phyloP scores from a whole-genome alignment of 1,140 invertebrate species.

The Aphaenogaster rudis region DNA sequence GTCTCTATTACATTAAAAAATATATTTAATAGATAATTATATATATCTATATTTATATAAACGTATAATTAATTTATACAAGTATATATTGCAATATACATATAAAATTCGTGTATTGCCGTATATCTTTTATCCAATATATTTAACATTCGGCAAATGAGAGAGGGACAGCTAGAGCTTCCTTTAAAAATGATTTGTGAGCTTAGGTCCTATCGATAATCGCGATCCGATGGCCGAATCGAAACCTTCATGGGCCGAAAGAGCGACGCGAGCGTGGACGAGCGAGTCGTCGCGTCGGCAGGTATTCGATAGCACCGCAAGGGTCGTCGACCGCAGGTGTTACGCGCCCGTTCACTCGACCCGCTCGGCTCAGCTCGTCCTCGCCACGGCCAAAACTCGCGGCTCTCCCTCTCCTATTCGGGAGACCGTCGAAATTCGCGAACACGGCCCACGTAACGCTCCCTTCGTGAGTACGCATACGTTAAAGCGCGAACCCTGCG shows the following conservation, averaged over 20 bases:
- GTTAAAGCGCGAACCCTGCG: neutral
- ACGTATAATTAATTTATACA: constrained; percentile 5
- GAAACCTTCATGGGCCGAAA: constrained; percentile 65
- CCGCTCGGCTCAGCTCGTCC: constrained; percentile 72
- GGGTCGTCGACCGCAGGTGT: constrained; percentile 86
- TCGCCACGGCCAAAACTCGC: constrained; percentile 71
- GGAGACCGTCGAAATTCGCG: constrained; percentile 65
- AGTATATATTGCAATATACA: neutral
- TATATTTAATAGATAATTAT: too few relatives aligned
- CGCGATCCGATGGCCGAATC: constrained; percentile 40
- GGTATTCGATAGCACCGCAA: constrained; percentile 84
- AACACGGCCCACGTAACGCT: constrained; percentile 44
- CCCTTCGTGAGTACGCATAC: constrained; percentile 29
- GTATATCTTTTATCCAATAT: neutral
- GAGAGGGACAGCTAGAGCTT: neutral
- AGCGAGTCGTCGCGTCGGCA: constrained; percentile 79
- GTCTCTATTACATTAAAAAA: neutral
- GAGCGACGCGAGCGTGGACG: constrained; percentile 69
- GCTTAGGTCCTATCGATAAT: constrained; percentile 9
- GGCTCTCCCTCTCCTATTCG: constrained; percentile 73
- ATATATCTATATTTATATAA: neutral
- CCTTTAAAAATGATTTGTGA: neutral
- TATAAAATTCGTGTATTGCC: neutral
- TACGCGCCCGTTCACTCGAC: constrained; percentile 72
- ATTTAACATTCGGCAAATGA: neutral